Evolutionary conservation across 2,113 vertebrate species (phyloP).

Genomic region (Dissostichus mawsoni): DNA sequence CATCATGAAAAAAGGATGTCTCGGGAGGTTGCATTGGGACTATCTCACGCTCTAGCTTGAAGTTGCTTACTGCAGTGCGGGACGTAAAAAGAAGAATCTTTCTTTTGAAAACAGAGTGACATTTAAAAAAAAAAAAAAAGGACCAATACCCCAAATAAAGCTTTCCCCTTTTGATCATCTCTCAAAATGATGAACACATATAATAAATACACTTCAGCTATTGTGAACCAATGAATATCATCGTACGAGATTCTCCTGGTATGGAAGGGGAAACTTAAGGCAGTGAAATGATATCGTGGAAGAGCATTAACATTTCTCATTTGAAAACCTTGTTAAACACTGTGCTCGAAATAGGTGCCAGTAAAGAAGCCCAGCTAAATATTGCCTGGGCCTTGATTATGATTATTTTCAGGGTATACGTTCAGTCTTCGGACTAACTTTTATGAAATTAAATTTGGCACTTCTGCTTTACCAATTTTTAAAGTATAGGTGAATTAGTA

Average conservation of each 20-base stretch:
- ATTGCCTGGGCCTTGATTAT: not conserved
- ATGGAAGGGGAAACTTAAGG: not conserved
- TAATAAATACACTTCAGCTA: not conserved
- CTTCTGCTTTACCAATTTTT: not conserved
- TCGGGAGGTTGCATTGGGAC: not conserved
- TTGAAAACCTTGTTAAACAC: not conserved
- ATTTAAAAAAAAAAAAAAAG: not conserved
- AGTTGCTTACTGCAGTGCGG: constrained; percentile 23
- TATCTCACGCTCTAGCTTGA: constrained; percentile 3
- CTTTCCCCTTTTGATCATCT: not conserved
- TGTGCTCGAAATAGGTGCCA: not conserved
- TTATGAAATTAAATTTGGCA: not conserved
- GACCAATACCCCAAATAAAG: no score
- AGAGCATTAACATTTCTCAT: not conserved
- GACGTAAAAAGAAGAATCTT: not conserved
- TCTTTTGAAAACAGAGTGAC: not conserved
- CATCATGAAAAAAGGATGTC: constrained; percentile 22
- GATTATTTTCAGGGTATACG: not conserved
- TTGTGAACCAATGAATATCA: not conserved
- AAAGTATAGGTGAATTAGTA: not conserved
- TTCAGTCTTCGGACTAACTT: not conserved
- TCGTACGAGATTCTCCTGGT: not conserved
- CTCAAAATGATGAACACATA: not conserved
- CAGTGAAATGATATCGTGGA: not conserved
- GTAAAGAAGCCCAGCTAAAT: not conserved